phyloP scores from a whole-genome alignment of 2,797 vertebrate species.

The Tolypeutes matacus region DNA sequence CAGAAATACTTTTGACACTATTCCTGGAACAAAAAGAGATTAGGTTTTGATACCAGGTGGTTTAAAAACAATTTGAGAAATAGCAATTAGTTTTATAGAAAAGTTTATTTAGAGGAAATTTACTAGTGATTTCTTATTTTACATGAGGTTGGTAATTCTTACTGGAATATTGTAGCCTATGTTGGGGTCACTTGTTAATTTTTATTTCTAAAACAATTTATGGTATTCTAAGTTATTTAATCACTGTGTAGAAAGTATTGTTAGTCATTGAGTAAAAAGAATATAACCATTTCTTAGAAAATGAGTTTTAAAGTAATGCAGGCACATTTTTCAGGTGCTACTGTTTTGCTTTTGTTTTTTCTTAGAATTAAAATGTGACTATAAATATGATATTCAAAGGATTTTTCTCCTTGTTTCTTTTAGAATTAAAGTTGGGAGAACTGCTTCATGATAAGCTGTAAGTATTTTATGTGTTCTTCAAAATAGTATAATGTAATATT shows the following conservation, averaged over 20 bases:
- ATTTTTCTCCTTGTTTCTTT: conserved; percentile 81
- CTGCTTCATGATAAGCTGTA: conserved; percentile 99
- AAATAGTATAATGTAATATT: conserved; percentile 14
- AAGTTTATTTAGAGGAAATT: not conserved
- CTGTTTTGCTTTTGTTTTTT: conserved; percentile 1
- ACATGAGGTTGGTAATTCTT: conserved; percentile 25
- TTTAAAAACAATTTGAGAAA: conserved; percentile 50
- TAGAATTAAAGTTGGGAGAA: conserved; percentile 98
- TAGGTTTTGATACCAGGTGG: not conserved
- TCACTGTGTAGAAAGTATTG: not conserved
- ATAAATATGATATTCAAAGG: conserved; percentile 36
- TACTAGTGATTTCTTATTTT: not conserved
- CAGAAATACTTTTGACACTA: conserved; percentile 11
- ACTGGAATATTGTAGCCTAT: not conserved
- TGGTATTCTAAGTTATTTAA: not conserved
- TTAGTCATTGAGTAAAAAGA: conserved; percentile 56
- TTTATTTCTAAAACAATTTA: not conserved
- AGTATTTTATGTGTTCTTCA: conserved; percentile 86
- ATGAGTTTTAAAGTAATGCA: conserved; percentile 38
- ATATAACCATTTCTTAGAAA: conserved; percentile 45
- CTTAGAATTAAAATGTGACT: conserved; percentile 52
- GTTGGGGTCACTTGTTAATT: not conserved
- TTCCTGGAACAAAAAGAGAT: conserved; percentile 5
- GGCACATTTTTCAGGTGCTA: not conserved
- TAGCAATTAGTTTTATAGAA: conserved; percentile 5